phyloP scores from a whole-genome alignment of 2,797 vertebrate species.

The Leucoraja ocellata region DNA sequence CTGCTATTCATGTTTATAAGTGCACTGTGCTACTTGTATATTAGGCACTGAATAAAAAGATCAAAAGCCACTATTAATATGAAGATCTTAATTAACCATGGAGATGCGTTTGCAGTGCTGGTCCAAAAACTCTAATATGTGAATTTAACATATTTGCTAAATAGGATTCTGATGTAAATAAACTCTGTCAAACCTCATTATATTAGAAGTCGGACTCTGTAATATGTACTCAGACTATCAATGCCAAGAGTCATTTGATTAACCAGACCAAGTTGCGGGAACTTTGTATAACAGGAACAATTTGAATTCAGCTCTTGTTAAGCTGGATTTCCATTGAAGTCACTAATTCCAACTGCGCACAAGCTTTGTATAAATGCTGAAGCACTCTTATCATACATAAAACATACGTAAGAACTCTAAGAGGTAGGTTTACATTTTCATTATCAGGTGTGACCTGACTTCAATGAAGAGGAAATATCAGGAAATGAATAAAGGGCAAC shows the following conservation, averaged over 20 bases:
- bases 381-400: background rate
- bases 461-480: background rate
- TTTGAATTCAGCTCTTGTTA: background rate
- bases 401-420: background rate
- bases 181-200: background rate
- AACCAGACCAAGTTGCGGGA: background rate
- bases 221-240: background rate
- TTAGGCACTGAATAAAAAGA: conserved; percentile 14
- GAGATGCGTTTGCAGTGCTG: background rate
- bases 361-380: background rate
- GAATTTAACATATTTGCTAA: conserved; percentile 32
- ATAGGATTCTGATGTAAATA: background rate
- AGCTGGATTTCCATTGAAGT: background rate
- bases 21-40: background rate
- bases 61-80: conserved; percentile 30
- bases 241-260: background rate
- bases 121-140: background rate
- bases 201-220: background rate
- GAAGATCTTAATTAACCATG: background rate
- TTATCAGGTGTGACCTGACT: background rate
- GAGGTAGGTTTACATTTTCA: background rate
- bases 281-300: background rate
- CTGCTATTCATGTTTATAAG: conserved; percentile 22
- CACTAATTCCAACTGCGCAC: background rate
- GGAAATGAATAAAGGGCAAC: background rate